Evolutionary conservation across 2,888 invertebrate genomes (phyloP), one percentile per base, ranked within the genome.

Genomic region (Callinectes sapidus): DNA sequence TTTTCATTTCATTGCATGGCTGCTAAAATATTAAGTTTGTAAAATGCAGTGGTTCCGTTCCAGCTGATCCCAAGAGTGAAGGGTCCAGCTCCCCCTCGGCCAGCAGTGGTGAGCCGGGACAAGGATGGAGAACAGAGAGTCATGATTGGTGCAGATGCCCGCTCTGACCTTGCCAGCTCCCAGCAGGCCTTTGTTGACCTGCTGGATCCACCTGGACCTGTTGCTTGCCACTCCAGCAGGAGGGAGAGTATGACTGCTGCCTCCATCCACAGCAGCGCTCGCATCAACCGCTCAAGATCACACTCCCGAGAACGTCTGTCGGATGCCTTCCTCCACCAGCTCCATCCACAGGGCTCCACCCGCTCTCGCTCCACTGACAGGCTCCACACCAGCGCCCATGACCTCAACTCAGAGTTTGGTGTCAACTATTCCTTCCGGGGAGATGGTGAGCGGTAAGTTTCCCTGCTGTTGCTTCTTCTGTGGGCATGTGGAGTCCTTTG

Each of bases 51-150:
- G 14, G 14, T n/a, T 91, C 28, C 42, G 10, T 71, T 77, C 1
- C 92, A 93, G 94, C 87, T 93, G 28, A 94, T 94, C 18, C 94
- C 94, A 28, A 92, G 94, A 16, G 92, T 94, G 32, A 94, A 94
- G 81, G 93, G 92, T 42, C 93, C 93, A 48, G 90, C 94, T 14
- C 93, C 93, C 13, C 89, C 90, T 35, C 92, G 93, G 23, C 90
- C 94, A 1, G 87, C 91, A 23, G 93, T 93, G 14, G 92, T 94
- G 28, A 90, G 92, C 54, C 90, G 92, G 32, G 92, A 91, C 66
- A 90, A 92, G 48, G 86, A 93, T 18, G 93, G 93, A 6, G 93
- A 91, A 14, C 89, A 91, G 0, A 55, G 93, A 0, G 94, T 94
- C 71, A 86, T 91, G 91, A 93, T 94, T 71, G 94, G 94, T 16